These are phyloP conservation scores for Oryzias dopingdopingensis DNA, from an alignment of 2,797 vertebrate species.

Conservation along the genomic window DNA sequence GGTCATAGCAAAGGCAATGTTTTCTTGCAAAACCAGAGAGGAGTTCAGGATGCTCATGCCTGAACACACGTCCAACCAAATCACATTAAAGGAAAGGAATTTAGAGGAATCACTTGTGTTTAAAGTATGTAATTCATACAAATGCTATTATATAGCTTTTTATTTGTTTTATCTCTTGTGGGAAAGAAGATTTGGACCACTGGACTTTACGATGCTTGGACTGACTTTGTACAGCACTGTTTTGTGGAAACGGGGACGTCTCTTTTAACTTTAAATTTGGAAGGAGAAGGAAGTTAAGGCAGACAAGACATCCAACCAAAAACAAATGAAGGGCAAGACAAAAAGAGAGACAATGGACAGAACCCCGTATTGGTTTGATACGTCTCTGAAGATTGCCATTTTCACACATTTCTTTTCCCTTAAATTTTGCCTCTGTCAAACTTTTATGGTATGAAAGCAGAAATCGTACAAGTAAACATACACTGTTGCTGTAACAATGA, in stretches of 20 bases:
- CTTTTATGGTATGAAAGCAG: constrained; percentile 61
- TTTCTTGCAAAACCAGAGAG: constrained; percentile 25
- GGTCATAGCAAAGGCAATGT: constrained; percentile 15
- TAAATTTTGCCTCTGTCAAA: constrained; percentile 66
- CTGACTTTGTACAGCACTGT: constrained; percentile 62
- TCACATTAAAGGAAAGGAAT: constrained; percentile 47
- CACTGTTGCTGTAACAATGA: constrained; percentile 69
- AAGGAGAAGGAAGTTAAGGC: constrained; percentile 32
- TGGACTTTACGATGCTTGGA: constrained; percentile 54
- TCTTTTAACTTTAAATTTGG: constrained; percentile 34
- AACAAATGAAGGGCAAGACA: constrained; percentile 35
- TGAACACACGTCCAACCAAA: constrained; percentile 27
- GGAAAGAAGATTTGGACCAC: constrained; percentile 40
- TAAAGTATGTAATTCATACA: constrained; percentile 53
- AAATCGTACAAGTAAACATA: constrained; percentile 62
- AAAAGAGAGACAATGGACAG: constrained; percentile 71
- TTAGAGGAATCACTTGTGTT: constrained; percentile 54
- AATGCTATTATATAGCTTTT: constrained; percentile 47
- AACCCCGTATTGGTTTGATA: constrained; percentile 61
- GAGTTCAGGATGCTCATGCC: constrained; percentile 26
- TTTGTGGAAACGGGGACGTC: constrained; percentile 48
- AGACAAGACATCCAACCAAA: constrained; percentile 38
- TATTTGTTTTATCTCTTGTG: constrained; percentile 22
- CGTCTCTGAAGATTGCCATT: constrained; percentile 51
- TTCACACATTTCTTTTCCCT: constrained; percentile 40